phyloP scores from a whole-genome alignment of 1,140 invertebrate genomes.

The Drosophila teissieri region DNA sequence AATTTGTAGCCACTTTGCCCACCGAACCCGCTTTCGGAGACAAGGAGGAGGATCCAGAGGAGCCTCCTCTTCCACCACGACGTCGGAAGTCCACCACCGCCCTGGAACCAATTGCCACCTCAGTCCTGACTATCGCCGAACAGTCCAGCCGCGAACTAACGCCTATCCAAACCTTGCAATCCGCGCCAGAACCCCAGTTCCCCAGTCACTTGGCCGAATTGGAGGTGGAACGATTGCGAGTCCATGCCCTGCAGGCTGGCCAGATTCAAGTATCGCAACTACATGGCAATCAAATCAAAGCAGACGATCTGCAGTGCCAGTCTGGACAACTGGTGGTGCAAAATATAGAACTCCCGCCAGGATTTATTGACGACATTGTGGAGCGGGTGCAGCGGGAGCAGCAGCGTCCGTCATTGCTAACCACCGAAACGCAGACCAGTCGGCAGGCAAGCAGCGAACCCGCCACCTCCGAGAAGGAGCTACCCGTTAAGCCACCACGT shows the following conservation, averaged over 20 bases:
- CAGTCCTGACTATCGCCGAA: slow-evolving; percentile 46
- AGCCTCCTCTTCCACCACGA: slow-evolving; percentile 67
- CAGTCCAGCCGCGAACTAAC: slow-evolving; percentile 58
- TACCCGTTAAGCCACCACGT: slow-evolving; percentile 74
- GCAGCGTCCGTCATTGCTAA: slow-evolving; percentile 58
- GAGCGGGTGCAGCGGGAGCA: slow-evolving; percentile 79
- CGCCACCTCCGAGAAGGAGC: slow-evolving; percentile 53
- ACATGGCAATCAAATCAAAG: slow-evolving; percentile 88
- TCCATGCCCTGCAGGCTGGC: slow-evolving; percentile 90
- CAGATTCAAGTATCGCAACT: slow-evolving; percentile 92
- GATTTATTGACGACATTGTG: slow-evolving; percentile 87
- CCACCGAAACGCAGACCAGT: slow-evolving; percentile 74
- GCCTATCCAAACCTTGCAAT: slow-evolving; percentile 52
- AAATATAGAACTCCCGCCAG: slow-evolving; percentile 88
- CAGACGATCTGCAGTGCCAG: slow-evolving; percentile 86
- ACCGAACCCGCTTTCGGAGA: slow-evolving; percentile 51
- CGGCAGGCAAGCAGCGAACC: slow-evolving; percentile 70
- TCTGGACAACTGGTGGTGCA: slow-evolving; percentile 88
- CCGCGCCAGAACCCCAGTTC: slow-evolving; percentile 39
- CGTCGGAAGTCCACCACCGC: slow-evolving; percentile 71
- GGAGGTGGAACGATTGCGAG: slow-evolving; percentile 90
- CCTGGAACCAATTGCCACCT: slow-evolving; percentile 46
- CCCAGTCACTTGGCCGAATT: slow-evolving; percentile 87
- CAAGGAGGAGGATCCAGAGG: slow-evolving; percentile 20
- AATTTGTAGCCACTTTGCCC: slow-evolving; percentile 61